Evolutionary conservation across 2,888 invertebrate species (phyloP), one percentile per base, ranked within the genome.

Genomic region (Sminthurinus aureus): DNA sequence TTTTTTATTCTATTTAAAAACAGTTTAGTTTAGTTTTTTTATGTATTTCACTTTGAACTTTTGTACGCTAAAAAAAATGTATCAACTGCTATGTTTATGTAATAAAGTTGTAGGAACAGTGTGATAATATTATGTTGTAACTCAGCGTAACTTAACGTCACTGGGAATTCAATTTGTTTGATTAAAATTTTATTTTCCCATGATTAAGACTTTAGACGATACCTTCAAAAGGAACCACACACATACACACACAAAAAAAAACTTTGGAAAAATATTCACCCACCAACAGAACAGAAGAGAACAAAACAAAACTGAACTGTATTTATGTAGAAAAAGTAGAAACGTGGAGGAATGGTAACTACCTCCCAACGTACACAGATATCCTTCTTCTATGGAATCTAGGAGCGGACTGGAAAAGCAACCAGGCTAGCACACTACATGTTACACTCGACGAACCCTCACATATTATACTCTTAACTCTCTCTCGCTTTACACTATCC

Each of bases 371-470:
- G 38, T 51, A 38, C 22, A 71, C 26, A 58, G 85, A 84, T 86
- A 87, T 87, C 86, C 86, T 86, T 85, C 79, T 84, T 83, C 85
- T 74, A 80, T 83, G 86, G 84, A 86, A 86, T 85, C 86, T 86
- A 86, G 84, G 82, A 85, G 84, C 84, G 83, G 84, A 87, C 87
- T 87, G 87, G 67, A 76, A 84, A 79, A 79, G 79, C 79, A 82
- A 84, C 74, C 75, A 74, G 79, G 82, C 38, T 51, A 20, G 24
- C 82, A 69, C 79, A 69, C 38, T 26, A 79, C 79, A 79, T 69
- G 73, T 71, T 80, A 64, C 77, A 24, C 77, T 77, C 64, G 15
- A 64, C 77, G 22, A 58, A 50, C 77, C 50, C 51, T 51, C 51
- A 38, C 24, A 50, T n/a, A 75, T 38, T 38, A 38, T 38, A 38